Evolutionary conservation across 2,113 vertebrate genomes (phyloP), one percentile per base, ranked within the genome.

Genomic region (Coryphaenoides rupestris): DNA sequence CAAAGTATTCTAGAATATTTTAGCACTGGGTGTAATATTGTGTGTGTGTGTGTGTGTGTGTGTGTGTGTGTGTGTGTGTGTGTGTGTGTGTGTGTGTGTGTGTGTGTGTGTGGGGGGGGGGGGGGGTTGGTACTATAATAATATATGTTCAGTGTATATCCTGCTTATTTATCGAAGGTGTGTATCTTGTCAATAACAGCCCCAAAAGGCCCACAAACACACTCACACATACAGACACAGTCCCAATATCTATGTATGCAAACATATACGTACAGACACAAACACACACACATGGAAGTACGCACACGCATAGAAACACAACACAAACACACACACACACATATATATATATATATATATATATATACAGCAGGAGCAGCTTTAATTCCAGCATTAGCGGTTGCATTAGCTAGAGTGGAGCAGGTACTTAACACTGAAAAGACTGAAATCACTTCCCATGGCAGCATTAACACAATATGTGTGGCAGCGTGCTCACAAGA

Each of bases 391-490:
- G 83, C 71, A 73, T 84, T 81, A 84, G 76, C 26, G 65, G 61
- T 81, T 69, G 84, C 77, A 83, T 88, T 85, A 88, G 81, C 78
- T 58, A 69, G 78, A 85, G 86, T 83, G 81, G 76, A 67, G 78
- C 72, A 85, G 84, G 80, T 88, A 85, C 86, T 88, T 88, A 86
- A 84, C 78, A 84, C 80, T 84, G 80, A 81, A 87, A 83, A 68
- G 83, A 75, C 81, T 75, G 77, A 86, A 86, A 88, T 86, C 81
- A 85, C 86, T 85, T 88, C 86, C 81, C 83, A 75, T 55, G 80
- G 80, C 83, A 79, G 75, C 81, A 83, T 85, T 87, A 83, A 82
- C 68, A 75, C 70, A 80, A 69, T 71, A 63, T 73, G 77, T 70
- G 65, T 76, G 70, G 78, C 49, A 33, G 22, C 56, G 70, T 17